A percentile compares a stretch with the other conserved stretches of the same genome.
phyloP scores from a whole-genome alignment of 2,888 invertebrate genomes.

The Pachycephus smyrnensis region DNA sequence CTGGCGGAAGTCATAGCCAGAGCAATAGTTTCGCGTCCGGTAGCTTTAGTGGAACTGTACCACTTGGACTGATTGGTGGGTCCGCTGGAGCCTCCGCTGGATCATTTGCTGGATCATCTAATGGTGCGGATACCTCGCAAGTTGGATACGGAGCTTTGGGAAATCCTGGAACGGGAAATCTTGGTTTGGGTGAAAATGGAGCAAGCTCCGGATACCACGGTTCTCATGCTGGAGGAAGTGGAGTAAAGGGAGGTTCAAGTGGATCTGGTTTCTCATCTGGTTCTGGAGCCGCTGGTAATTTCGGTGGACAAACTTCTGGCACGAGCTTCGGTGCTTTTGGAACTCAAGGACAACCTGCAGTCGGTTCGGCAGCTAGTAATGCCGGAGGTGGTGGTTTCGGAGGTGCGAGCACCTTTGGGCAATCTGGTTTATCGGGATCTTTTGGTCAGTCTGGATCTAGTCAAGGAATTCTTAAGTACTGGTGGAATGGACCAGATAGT shows the following conservation, averaged over 20 bases:
- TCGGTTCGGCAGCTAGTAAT: not conserved
- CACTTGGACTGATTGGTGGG: conserved; percentile 19
- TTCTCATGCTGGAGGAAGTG: not conserved
- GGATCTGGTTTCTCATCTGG: conserved; percentile 1
- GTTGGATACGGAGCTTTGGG: conserved; percentile 21
- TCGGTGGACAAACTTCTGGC: conserved; percentile 1
- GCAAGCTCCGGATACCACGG: conserved; percentile 5
- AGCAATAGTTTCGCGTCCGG: conserved; percentile 31
- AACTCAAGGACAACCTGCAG: not conserved
- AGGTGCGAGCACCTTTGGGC: conserved; percentile 12
- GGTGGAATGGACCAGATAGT: conserved; percentile 36
- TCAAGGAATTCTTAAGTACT: conserved; percentile 10
- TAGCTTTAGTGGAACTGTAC: conserved; percentile 29
- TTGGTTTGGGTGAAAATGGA: conserved; percentile 17
- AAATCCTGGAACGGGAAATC: conserved; percentile 29
- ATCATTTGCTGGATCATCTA: not conserved
- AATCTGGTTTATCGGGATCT: conserved; percentile 13
- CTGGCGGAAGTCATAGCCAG: conserved; percentile 29
- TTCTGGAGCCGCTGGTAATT: not conserved
- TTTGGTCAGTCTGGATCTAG: conserved; percentile 15
- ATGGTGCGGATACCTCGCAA: conserved; percentile 6
- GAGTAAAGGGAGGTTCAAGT: not conserved
- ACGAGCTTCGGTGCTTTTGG: conserved; percentile 2
- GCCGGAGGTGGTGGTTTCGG: not conserved
- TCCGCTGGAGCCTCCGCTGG: conserved; percentile 9